A percentile compares a stretch with the other conserved stretches of the same genome.
Conservation (phyloP, 1,140 invertebrate genomes). For the Chymomyza costata region DNA sequence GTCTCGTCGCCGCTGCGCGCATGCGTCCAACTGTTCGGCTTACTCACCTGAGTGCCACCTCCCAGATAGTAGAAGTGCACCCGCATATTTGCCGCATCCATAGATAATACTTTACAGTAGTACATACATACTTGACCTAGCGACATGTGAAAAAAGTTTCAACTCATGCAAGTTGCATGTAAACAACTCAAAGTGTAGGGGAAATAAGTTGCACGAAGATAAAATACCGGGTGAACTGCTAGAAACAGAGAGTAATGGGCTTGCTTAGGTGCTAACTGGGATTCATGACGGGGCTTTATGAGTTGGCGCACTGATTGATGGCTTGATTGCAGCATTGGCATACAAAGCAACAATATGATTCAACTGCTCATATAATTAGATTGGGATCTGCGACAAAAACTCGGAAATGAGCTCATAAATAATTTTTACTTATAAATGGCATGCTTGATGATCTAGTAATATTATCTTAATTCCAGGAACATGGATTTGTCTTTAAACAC, state of each 20-base stretch:
- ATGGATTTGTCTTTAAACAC: no score
- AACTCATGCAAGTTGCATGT: conserved; percentile 27
- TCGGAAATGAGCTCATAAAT: conserved; percentile 68
- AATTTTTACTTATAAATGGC: conserved; percentile 12
- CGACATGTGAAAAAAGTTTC: conserved; percentile 47
- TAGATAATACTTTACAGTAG: conserved; percentile 16
- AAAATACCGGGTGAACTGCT: conserved; percentile 18
- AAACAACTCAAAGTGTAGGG: conserved; percentile 2
- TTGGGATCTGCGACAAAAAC: conserved; percentile 43
- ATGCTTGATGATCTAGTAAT: conserved; percentile 29
- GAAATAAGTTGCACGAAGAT: conserved; percentile 11
- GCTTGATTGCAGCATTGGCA: conserved; percentile 44
- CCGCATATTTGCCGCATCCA: conserved; percentile 18
- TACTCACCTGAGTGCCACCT: no score
- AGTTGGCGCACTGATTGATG: conserved; percentile 48
- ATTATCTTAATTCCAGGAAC: no score
- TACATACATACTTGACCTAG: conserved; percentile 65
- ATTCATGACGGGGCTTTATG: conserved; percentile 25
- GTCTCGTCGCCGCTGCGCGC: conserved; percentile 3
- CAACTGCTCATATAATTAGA: conserved; percentile 62
- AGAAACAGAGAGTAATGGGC: conserved; percentile 13
- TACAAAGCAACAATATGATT: conserved; percentile 40
- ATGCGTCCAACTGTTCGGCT: conserved; percentile 17
- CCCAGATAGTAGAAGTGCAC: no score
- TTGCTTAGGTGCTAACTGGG: conserved; percentile 11